phyloP scores from a whole-genome alignment of 2,797 vertebrate genomes.

The Cygnus olor region DNA sequence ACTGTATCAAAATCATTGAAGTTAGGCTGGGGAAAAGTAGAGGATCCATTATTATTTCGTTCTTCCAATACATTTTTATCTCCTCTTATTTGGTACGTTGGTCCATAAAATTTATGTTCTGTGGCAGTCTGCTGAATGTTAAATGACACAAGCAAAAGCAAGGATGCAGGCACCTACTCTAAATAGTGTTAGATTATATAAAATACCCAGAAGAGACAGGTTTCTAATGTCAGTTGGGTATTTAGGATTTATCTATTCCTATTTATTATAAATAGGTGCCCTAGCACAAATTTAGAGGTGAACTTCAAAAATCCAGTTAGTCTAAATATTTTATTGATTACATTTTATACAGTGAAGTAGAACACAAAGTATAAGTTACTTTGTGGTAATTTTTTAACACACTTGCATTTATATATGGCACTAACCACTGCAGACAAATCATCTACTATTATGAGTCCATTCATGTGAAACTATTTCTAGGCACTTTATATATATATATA shows the following conservation, averaged over 20 bases:
- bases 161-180: not conserved
- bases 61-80: not conserved
- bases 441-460: conserved; percentile 22
- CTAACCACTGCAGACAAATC: conserved; percentile 44
- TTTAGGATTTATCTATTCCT: not conserved
- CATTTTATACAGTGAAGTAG: conserved; percentile 15
- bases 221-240: not conserved
- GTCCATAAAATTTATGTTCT: not conserved
- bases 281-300: not conserved
- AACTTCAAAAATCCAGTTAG: not conserved
- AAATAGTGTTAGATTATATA: not conserved
- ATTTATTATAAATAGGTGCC: not conserved
- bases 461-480: not conserved
- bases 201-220: not conserved
- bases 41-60: not conserved
- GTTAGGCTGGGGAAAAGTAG: not conserved
- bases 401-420: not conserved
- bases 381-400: not conserved
- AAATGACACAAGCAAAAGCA: not conserved
- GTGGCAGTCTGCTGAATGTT: not conserved
- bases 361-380: conserved; percentile 22
- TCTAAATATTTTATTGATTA: conserved; percentile 67
- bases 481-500: not conserved
- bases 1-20: not conserved
- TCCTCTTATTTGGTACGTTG: not conserved